Conservation (phyloP, 1,140 invertebrate species). For the Trichoplusia ni region DNA sequence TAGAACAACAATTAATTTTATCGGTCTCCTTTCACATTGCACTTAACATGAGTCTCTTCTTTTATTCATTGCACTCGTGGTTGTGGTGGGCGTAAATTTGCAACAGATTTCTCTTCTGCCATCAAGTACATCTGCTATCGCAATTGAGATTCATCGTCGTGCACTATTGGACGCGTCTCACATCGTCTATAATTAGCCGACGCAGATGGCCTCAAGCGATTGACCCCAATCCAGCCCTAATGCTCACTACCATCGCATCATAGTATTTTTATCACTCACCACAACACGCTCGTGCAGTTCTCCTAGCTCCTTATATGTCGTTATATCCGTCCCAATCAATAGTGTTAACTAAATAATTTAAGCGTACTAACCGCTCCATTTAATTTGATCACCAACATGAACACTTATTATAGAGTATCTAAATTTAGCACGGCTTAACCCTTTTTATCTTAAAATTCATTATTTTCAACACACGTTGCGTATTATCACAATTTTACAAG, state of each 20-base stretch:
- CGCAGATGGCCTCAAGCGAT: conserved; percentile 78
- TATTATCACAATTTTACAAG: no score
- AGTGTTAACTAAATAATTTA: conserved; percentile 21
- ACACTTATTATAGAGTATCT: neutral
- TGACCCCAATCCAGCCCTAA: conserved; percentile 77
- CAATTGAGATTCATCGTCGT: conserved; percentile 65
- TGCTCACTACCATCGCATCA: conserved; percentile 60
- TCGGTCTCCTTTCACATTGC: neutral
- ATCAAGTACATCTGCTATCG: conserved; percentile 31
- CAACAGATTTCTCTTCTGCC: conserved; percentile 28
- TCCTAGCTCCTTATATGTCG: conserved; percentile 39
- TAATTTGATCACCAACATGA: no score
- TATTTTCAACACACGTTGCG: no score
- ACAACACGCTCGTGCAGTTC: conserved; percentile 49
- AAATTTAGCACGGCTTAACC: neutral
- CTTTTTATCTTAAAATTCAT: no score
- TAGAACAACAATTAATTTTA: no score
- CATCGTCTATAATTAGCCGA: conserved; percentile 74
- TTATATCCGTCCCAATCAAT: conserved; percentile 39
- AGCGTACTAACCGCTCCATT: neutral
- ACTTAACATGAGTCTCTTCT: neutral
- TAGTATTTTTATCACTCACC: conserved; percentile 73
- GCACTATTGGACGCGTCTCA: conserved; percentile 59
- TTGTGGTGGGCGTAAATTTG: conserved; percentile 17
- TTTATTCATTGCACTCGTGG: conserved; percentile 1